phyloP scores from a whole-genome alignment of 2,113 vertebrate genomes.

The Dicerorhinus sumatrensis region DNA sequence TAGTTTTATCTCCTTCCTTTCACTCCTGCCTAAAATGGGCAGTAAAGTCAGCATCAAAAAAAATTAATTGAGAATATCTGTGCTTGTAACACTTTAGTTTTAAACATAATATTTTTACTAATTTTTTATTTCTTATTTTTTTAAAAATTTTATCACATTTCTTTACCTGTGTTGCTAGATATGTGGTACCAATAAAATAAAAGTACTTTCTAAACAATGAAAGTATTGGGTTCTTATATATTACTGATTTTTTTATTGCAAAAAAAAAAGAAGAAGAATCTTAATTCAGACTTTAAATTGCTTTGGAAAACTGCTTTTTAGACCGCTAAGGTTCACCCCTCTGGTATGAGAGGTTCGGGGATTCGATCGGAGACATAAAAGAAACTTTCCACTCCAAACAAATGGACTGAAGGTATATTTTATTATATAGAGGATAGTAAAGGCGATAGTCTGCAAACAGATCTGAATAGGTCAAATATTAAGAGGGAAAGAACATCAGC shows the following conservation, averaged over 20 bases:
- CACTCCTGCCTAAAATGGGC: not conserved
- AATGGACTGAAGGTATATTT: no score
- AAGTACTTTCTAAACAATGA: not conserved
- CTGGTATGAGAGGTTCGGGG: no score
- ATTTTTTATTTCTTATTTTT: not conserved
- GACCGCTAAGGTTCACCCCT: fast-evolving
- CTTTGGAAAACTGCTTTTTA: not conserved
- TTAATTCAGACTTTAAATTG: not conserved
- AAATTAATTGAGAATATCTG: not conserved
- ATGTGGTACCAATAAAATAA: not conserved
- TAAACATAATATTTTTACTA: not conserved
- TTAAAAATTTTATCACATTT: not conserved
- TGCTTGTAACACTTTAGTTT: not conserved
- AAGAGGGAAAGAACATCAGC: no score
- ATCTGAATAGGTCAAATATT: no score
- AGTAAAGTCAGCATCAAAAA: not conserved
- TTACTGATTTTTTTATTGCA: not conserved
- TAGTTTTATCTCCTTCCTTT: not conserved
- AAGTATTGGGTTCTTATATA: not conserved
- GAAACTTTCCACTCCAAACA: no score
- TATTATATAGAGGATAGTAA: no score
- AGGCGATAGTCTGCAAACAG: no score
- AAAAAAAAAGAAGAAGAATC: not conserved
- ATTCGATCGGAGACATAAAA: no score
- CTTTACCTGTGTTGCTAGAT: not conserved